A percentile compares a stretch with the other conserved stretches of the same genome.
phyloP scores from a whole-genome alignment of 2,888 invertebrate species.

The Ptycholaimellus sp. region DNA sequence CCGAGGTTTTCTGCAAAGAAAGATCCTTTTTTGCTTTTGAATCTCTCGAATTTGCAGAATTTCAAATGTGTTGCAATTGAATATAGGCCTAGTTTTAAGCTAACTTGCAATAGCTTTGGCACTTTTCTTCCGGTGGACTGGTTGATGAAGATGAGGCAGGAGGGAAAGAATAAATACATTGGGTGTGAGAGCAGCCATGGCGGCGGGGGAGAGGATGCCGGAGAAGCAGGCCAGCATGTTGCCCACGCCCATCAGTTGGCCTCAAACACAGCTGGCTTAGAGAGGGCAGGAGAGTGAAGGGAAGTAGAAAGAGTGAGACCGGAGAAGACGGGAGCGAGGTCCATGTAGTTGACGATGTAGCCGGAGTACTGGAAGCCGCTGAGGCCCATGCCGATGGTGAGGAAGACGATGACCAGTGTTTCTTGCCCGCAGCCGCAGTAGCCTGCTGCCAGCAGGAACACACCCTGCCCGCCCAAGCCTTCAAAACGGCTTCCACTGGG shows the following conservation, averaged over 20 bases:
- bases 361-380: constrained; percentile 24
- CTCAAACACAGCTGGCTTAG: not conserved
- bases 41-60: not conserved
- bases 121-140: too few species aligned
- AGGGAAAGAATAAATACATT: constrained; percentile 9
- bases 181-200: constrained; percentile 17
- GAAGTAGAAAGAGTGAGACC: constrained; percentile 11
- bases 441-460: constrained; percentile 20
- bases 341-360: constrained; percentile 23
- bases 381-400: constrained; percentile 15
- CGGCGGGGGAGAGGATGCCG: constrained; percentile 20
- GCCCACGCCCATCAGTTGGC: constrained; percentile 17
- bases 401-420: constrained; percentile 17
- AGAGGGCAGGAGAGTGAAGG: not conserved
- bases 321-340: constrained; percentile 22
- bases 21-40: not conserved
- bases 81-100: too few species aligned
- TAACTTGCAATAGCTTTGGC: too few species aligned
- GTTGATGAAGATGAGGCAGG: not conserved
- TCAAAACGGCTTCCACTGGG: constrained; percentile 7
- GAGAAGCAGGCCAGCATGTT: constrained; percentile 25
- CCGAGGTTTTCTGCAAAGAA: constrained; percentile 17
- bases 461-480: constrained; percentile 20
- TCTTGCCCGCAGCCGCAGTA: constrained; percentile 23
- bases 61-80: too few species aligned